Conservation (phyloP, 2,113 vertebrate species). For the Colinus virginianus region DNA sequence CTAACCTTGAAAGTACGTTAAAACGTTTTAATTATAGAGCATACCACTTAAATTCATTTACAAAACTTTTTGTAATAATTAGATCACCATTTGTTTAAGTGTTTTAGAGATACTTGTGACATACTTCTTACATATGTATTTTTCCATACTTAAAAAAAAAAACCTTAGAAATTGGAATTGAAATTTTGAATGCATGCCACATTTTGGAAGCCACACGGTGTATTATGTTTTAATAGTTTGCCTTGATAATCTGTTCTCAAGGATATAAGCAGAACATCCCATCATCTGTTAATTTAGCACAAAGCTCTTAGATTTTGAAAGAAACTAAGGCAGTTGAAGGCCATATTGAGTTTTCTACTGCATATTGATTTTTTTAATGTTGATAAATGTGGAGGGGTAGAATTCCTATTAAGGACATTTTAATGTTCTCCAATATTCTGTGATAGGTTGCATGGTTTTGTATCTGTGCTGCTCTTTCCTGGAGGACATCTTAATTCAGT, state of each 20-base stretch:
- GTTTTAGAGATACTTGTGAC: not conserved
- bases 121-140: not conserved
- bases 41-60: not conserved
- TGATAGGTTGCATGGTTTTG: not conserved
- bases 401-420: slow-evolving; percentile 12
- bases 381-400: slow-evolving; percentile 26
- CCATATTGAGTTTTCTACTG: not conserved
- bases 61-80: not conserved
- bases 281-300: not conserved
- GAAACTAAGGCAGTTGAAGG: not conserved
- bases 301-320: not conserved
- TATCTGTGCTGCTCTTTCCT: not conserved
- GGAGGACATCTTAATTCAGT: not conserved
- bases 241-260: not conserved
- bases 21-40: not conserved
- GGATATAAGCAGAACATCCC: not conserved
- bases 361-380: slow-evolving; percentile 23
- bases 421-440: not conserved
- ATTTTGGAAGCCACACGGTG: not conserved
- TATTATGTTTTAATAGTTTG: not conserved
- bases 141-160: not conserved
- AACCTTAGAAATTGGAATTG: not conserved
- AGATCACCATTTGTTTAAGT: not conserved
- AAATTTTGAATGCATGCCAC: not conserved
- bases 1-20: not conserved